Evolutionary conservation across 2,888 invertebrate species (phyloP).

Genomic region (Lithophane ornitopus): DNA sequence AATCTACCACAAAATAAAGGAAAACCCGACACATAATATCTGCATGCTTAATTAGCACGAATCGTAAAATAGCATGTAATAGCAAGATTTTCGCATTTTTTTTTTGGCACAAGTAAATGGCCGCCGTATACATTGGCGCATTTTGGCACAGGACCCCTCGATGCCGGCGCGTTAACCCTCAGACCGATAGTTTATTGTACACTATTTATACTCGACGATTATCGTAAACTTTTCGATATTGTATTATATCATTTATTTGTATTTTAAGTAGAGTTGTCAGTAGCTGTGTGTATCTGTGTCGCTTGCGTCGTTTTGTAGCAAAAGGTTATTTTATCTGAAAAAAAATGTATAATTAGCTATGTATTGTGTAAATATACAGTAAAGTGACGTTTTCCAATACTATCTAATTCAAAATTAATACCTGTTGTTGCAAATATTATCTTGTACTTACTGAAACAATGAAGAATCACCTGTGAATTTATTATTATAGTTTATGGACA

Average conservation of each 20-base stretch:
- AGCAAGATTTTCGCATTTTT: slow-evolving; percentile 55
- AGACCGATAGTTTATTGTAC: slow-evolving; percentile 59
- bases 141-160: slow-evolving; percentile 66
- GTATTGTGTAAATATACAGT: background rate
- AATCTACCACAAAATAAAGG: slow-evolving; percentile 15
- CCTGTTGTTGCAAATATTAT: too few relatives aligned
- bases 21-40: background rate
- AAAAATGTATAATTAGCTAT: too few relatives aligned
- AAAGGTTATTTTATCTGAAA: background rate
- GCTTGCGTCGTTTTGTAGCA: background rate
- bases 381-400: background rate
- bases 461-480: background rate
- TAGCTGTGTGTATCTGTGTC: background rate
- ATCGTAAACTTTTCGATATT: slow-evolving; percentile 62
- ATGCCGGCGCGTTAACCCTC: slow-evolving; percentile 51
- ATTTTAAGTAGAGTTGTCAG: slow-evolving; percentile 20
- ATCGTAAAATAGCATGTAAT: slow-evolving; percentile 51
- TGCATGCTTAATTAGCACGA: slow-evolving; percentile 44
- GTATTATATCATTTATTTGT: slow-evolving; percentile 57
- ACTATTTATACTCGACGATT: slow-evolving; percentile 64
- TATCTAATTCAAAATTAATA: too few relatives aligned
- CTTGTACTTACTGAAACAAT: too few relatives aligned
- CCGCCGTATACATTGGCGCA: slow-evolving; percentile 44
- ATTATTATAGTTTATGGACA: too few relatives aligned
- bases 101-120: slow-evolving; percentile 69